phyloP scores from a whole-genome alignment of 2,797 vertebrate genomes.

The Picus viridis region DNA sequence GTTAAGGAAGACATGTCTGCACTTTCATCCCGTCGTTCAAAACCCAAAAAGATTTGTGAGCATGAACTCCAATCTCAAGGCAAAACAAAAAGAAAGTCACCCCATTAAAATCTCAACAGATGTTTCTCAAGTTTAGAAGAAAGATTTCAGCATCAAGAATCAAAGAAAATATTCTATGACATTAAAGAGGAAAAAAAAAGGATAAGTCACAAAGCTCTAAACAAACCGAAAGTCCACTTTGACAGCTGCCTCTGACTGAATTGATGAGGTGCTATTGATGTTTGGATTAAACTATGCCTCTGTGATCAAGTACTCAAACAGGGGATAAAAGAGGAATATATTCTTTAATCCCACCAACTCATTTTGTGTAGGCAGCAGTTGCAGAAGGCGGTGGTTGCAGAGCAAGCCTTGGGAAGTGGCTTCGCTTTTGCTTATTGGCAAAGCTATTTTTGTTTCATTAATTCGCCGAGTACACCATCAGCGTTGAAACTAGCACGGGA shows the following conservation, averaged over 20 bases:
- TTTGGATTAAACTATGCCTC: constrained; percentile 94
- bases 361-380: constrained; percentile 83
- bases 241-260: constrained; percentile 87
- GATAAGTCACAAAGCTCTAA: constrained; percentile 83
- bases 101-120: constrained; percentile 83
- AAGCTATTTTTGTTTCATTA: constrained; percentile 84
- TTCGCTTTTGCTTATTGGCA: constrained; percentile 81
- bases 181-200: constrained; percentile 77
- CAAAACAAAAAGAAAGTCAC: constrained; percentile 60
- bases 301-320: constrained; percentile 96
- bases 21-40: constrained; percentile 50
- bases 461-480: constrained; percentile 77
- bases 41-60: constrained; percentile 73
- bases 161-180: constrained; percentile 89
- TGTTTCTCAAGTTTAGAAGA: constrained; percentile 87
- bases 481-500: constrained; percentile 74
- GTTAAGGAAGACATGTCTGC: constrained; percentile 1
- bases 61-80: constrained; percentile 72
- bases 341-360: constrained; percentile 93
- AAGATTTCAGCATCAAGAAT: constrained; percentile 92
- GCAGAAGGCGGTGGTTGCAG: constrained; percentile 71
- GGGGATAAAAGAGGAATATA: constrained; percentile 92
- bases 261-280: constrained; percentile 93
- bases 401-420: constrained; percentile 77
- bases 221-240: constrained; percentile 86